phyloP scores from a whole-genome alignment of 2,888 invertebrate genomes.

The Apodemia mormo region DNA sequence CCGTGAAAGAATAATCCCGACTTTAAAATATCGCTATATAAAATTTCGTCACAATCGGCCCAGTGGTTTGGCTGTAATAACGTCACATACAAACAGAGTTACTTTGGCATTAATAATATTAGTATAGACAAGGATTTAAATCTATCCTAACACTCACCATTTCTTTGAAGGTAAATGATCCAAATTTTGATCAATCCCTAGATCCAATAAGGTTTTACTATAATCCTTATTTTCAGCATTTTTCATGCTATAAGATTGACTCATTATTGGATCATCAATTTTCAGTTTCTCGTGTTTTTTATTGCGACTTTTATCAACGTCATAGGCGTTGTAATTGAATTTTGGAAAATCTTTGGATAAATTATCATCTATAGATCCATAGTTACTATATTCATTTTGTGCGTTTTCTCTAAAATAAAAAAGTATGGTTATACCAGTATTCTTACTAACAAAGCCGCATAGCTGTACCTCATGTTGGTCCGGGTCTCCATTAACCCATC shows the following conservation, averaged over 20 bases:
- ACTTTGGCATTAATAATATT: too few relatives aligned
- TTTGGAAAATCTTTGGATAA: neutral
- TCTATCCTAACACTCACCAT: neutral
- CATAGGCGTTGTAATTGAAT: neutral
- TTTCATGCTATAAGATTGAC: neutral
- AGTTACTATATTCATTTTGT: neutral
- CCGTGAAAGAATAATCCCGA: too few relatives aligned
- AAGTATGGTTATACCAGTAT: neutral
- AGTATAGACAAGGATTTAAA: neutral
- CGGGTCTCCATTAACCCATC: too few relatives aligned
- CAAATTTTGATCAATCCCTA: neutral
- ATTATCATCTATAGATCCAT: neutral
- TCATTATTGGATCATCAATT: neutral
- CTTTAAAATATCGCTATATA: too few relatives aligned
- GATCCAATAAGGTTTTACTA: neutral
- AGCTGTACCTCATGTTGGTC: too few relatives aligned
- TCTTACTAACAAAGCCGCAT: too few relatives aligned
- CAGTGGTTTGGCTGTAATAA: too few relatives aligned
- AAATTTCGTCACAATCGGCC: too few relatives aligned
- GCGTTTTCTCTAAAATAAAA: neutral
- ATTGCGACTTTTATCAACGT: neutral
- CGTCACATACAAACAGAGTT: too few relatives aligned
- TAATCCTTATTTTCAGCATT: neutral
- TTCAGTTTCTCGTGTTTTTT: neutral
- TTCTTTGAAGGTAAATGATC: conserved; percentile 6